Percentiles rank a stretch among this genome's conserved stretches.
These are phyloP conservation scores for Cryptotis parvus DNA, from an alignment of 2,113 vertebrate species.

Conservation along the genomic window DNA sequence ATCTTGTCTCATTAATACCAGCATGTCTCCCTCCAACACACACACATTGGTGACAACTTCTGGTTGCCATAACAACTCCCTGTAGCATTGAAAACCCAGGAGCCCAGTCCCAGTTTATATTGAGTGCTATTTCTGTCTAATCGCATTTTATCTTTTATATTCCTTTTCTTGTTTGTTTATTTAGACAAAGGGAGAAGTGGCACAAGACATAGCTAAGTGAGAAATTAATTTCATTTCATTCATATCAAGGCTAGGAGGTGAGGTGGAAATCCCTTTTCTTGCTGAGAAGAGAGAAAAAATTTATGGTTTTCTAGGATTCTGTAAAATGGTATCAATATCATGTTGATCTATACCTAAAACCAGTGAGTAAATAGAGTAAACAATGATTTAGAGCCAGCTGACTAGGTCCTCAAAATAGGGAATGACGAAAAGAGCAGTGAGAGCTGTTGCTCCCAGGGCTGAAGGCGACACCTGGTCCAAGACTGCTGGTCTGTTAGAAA, in stretches of 20 bases:
- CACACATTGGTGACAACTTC: not conserved
- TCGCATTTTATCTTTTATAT: not conserved
- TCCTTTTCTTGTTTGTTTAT: constrained; percentile 7
- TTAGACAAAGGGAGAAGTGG: constrained; percentile 29
- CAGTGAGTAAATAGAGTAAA: not conserved
- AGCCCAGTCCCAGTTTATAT: constrained; percentile 26
- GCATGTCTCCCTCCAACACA: not conserved
- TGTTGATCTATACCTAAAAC: not conserved
- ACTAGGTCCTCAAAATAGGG: not conserved
- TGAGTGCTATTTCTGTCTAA: constrained; percentile 13
- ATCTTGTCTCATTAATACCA: not conserved
- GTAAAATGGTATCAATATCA: not conserved
- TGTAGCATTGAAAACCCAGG: constrained; percentile 59
- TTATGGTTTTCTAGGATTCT: not conserved
- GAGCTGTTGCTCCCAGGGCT: too few relatives aligned
- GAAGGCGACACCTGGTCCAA: too few relatives aligned
- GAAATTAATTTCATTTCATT: not conserved
- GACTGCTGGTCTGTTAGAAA: too few relatives aligned
- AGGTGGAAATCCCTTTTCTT: not conserved
- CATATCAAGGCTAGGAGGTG: not conserved
- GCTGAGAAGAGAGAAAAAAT: not conserved
- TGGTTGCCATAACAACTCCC: constrained; percentile 54
- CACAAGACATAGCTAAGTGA: not conserved
- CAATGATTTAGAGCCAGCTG: not conserved
- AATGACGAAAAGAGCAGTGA: not conserved